These are phyloP conservation scores for Meteorus colon DNA, from an alignment of 2,888 invertebrate genomes.

Conservation along the genomic window DNA sequence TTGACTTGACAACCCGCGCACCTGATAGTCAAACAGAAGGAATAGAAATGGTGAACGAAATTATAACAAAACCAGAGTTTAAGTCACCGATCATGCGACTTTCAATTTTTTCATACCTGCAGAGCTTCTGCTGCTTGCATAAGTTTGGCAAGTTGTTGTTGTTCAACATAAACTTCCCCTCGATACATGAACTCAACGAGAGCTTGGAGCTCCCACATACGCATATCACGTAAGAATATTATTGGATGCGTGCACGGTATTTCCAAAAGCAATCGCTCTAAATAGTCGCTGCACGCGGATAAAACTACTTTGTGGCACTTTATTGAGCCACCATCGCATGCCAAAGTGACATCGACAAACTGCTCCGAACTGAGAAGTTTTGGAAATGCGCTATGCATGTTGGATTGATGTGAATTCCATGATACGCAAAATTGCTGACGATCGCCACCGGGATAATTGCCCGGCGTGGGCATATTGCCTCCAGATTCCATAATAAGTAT, in stretches of 20 bases:
- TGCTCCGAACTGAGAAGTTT: conserved; percentile 84
- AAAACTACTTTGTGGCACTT: conserved; percentile 91
- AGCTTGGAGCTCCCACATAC: conserved; percentile 72
- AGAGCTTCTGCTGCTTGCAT: conserved; percentile 71
- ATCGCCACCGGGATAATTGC: conserved; percentile 67
- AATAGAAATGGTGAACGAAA: neutral
- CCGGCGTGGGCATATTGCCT: conserved; percentile 63
- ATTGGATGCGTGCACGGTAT: conserved; percentile 91
- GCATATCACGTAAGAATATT: conserved; percentile 86
- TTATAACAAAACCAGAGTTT: neutral
- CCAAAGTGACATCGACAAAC: conserved; percentile 91
- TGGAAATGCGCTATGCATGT: conserved; percentile 85
- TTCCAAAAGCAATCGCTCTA: conserved; percentile 86
- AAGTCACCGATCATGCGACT: neutral
- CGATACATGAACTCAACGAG: conserved; percentile 72
- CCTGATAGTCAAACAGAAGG: conserved; percentile 52
- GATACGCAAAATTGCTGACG: conserved; percentile 82
- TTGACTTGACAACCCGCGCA: conserved; percentile 70
- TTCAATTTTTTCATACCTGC: conserved; percentile 59
- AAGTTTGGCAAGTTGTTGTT: conserved; percentile 68
- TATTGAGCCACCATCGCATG: conserved; percentile 88
- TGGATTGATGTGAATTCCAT: conserved; percentile 89
- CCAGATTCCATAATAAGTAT: conserved; percentile 63
- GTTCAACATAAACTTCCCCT: conserved; percentile 71
- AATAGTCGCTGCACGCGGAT: conserved; percentile 89